Conservation (phyloP, 1,140 invertebrate genomes). For the Sycophaga agraensis region DNA sequence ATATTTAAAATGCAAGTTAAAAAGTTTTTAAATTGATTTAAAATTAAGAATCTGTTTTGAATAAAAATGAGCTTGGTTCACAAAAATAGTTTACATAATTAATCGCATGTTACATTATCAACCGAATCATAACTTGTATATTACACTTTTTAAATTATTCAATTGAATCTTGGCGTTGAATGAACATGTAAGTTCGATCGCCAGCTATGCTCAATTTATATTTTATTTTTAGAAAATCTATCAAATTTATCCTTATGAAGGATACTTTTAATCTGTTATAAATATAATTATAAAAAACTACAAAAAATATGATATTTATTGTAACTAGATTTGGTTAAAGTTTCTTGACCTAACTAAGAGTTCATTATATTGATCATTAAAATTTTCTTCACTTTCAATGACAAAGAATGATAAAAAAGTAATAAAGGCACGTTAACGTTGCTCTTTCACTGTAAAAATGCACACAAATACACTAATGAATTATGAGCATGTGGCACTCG, state of each 20-base stretch:
- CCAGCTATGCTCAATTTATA: background rate
- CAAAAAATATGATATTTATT: constrained; percentile 3
- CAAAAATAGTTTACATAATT: no score
- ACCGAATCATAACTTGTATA: no score
- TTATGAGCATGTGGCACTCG: constrained; percentile 34
- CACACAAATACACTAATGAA: constrained; percentile 15
- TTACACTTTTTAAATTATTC: constrained; percentile 4
- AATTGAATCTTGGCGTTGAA: background rate
- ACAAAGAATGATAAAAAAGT: no score
- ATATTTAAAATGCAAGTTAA: no score
- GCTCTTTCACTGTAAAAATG: constrained; percentile 21
- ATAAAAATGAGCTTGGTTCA: no score
- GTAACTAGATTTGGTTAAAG: constrained; percentile 6
- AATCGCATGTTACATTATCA: no score
- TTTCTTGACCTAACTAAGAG: constrained; percentile 2
- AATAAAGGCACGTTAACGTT: background rate
- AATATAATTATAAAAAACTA: background rate
- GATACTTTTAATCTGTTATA: background rate
- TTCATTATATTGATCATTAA: background rate
- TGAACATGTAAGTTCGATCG: background rate
- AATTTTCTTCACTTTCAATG: constrained; percentile 9
- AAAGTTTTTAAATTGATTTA: no score
- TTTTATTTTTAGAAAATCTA: background rate
- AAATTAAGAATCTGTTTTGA: no score
- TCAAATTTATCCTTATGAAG: background rate